Evolutionary conservation across 2,888 invertebrate species (phyloP).

Genomic region (Chaetogeoica ovagalla): DNA sequence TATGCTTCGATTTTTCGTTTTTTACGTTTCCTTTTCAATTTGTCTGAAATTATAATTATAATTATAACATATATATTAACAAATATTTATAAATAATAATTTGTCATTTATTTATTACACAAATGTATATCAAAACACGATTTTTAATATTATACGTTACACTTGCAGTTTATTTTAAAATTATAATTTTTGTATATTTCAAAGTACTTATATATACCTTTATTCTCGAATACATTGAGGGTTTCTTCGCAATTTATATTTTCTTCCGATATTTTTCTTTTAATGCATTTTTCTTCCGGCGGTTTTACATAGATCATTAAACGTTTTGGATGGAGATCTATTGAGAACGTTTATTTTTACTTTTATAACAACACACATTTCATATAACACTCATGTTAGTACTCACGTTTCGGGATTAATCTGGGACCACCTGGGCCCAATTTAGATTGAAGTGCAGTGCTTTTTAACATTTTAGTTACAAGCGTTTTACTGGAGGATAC

Average conservation of each 20-base stretch:
- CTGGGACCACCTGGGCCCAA: conserved; percentile 27
- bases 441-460: conserved; percentile 17
- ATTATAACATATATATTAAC: too few species aligned
- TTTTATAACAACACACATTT: background rate
- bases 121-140: too few species aligned
- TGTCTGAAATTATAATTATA: background rate
- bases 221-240: conserved; percentile 1
- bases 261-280: background rate
- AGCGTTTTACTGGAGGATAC: conserved; percentile 42
- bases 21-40: conserved; percentile 19
- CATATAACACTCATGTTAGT: background rate
- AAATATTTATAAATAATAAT: too few species aligned
- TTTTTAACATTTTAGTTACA: conserved; percentile 26
- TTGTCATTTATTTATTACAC: too few species aligned
- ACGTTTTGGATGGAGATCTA: conserved; percentile 35
- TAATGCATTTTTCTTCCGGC: background rate
- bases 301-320: conserved; percentile 41
- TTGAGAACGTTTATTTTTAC: background rate
- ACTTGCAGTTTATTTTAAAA: too few species aligned
- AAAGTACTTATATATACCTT: too few species aligned
- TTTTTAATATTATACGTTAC: too few species aligned
- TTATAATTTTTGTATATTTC: too few species aligned
- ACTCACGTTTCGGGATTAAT: conserved; percentile 32
- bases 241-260: background rate
- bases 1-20: background rate